These are phyloP conservation scores for Sarcophaga variegata DNA, from an alignment of 2,888 invertebrate species.

Conservation along the genomic window DNA sequence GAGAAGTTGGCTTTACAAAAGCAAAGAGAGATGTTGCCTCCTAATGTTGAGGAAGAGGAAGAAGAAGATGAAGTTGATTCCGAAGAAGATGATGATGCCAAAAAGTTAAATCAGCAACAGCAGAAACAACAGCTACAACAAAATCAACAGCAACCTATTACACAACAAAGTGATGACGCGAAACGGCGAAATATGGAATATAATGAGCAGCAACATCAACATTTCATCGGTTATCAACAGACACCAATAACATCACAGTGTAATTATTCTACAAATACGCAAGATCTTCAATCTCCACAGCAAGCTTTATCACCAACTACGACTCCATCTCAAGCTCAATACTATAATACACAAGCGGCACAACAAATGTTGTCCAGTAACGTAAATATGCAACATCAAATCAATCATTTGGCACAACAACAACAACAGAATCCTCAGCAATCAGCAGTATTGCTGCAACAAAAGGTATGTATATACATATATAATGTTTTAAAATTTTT, in stretches of 20 bases:
- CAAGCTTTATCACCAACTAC: constrained; percentile 61
- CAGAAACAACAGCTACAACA: constrained; percentile 72
- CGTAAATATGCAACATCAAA: constrained; percentile 61
- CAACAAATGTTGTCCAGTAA: constrained; percentile 53
- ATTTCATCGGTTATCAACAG: constrained; percentile 55
- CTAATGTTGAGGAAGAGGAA: constrained; percentile 78
- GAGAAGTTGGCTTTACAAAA: constrained; percentile 83
- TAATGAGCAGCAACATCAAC: constrained; percentile 72
- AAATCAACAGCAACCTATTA: constrained; percentile 44
- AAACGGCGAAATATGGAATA: constrained; percentile 25
- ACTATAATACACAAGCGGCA: constrained; percentile 44
- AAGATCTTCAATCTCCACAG: constrained; percentile 44
- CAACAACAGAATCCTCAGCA: constrained; percentile 72
- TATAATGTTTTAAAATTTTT: neutral
- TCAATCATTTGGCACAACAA: constrained; percentile 67
- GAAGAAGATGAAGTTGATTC: constrained; percentile 75
- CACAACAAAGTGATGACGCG: constrained; percentile 35
- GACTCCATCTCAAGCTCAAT: constrained; percentile 57
- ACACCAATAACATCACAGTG: constrained; percentile 28
- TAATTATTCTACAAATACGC: constrained; percentile 14
- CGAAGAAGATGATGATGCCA: constrained; percentile 77
- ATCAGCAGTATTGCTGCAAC: constrained; percentile 63
- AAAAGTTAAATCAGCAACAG: constrained; percentile 78
- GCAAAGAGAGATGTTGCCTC: constrained; percentile 82
- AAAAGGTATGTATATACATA: constrained; percentile 58